A percentile compares a stretch with the other conserved stretches of the same genome.
phyloP scores from a whole-genome alignment of 2,888 invertebrate genomes.

The Clepsis dumicolana region DNA sequence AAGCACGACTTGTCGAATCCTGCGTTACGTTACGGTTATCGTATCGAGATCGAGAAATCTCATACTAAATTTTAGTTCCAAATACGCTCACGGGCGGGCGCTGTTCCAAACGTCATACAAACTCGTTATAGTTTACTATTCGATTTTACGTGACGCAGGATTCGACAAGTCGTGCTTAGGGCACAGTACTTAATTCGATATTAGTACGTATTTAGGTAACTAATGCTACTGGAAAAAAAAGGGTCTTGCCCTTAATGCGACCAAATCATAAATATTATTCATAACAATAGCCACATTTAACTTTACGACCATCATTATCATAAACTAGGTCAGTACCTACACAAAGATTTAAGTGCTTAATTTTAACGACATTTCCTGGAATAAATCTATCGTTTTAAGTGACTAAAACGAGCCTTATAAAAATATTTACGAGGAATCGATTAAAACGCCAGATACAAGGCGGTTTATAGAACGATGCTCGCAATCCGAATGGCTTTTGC shows the following conservation, averaged over 20 bases:
- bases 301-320: constrained; percentile 23
- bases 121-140: too few relatives aligned
- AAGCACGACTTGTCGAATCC: too few relatives aligned
- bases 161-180: too few relatives aligned
- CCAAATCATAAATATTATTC: neutral
- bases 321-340: constrained; percentile 28
- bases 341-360: constrained; percentile 22
- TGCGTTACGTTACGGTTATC: too few relatives aligned
- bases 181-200: too few relatives aligned
- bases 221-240: too few relatives aligned
- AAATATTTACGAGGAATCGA: constrained; percentile 34
- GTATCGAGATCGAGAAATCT: too few relatives aligned
- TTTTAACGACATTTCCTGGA: constrained; percentile 28
- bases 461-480: constrained; percentile 26
- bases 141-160: too few relatives aligned
- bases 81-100: too few relatives aligned
- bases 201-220: too few relatives aligned
- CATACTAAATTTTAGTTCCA: too few relatives aligned
- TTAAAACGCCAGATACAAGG: constrained; percentile 34
- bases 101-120: too few relatives aligned
- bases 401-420: constrained; percentile 29
- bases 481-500: constrained; percentile 22
- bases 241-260: neutral
- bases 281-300: constrained; percentile 15
- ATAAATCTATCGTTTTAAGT: constrained; percentile 30